These are phyloP conservation scores for Lagopus muta DNA, from an alignment of 2,113 vertebrate genomes.

Conservation along the genomic window DNA sequence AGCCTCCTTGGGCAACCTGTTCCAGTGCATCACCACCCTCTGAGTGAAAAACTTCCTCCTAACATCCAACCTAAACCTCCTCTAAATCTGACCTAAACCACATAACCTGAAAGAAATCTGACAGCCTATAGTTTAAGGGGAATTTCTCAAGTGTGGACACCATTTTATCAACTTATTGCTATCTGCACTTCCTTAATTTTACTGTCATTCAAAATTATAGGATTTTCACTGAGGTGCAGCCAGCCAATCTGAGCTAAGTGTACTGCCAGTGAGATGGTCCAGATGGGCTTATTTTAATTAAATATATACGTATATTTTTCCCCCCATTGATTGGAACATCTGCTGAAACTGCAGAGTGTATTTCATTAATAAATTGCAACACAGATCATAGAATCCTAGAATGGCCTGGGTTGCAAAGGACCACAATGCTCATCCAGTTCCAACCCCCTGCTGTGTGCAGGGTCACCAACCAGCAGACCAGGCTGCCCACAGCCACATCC, in stretches of 20 bases:
- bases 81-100: background rate
- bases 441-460: too few species aligned
- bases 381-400: too few species aligned
- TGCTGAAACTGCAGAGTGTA: background rate
- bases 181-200: background rate
- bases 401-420: too few species aligned
- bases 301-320: background rate
- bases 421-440: too few species aligned
- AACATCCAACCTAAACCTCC: too few species aligned
- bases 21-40: too few species aligned
- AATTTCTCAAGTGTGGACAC: background rate
- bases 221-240: background rate
- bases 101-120: background rate
- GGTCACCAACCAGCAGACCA: too few species aligned
- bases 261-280: background rate
- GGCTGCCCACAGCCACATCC: too few species aligned
- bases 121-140: background rate
- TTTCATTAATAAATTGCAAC: background rate
- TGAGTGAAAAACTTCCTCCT: too few species aligned
- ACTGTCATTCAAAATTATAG: background rate
- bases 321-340: background rate
- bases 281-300: background rate
- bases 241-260: background rate
- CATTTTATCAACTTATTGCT: background rate
- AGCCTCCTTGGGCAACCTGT: too few species aligned